Base-by-base conservation (phyloP, 2,797 vertebrate genomes). In the Centropyge bicolor region DNA sequence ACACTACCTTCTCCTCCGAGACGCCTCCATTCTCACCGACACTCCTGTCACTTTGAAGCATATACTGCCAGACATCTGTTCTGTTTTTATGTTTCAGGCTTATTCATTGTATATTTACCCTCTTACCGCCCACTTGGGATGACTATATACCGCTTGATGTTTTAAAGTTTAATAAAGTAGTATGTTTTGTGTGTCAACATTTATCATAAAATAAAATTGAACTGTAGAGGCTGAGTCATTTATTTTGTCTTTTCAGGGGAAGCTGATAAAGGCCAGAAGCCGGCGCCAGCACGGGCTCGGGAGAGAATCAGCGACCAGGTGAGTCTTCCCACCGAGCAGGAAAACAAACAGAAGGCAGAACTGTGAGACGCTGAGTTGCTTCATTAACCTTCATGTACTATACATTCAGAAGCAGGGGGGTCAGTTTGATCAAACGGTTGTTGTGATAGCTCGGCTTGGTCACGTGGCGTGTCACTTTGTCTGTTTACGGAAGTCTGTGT, bases 351-450 rank as follows among this genome's bases (percentile, higher is more conserved):
- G 84, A 89, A 80, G 89, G 88, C 61, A 48, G 70, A 87, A 80
- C 91, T 67, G 77, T 45, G 82, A 89, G 86, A 85, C 16, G 31
- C 78, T 79, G 67, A 62, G 61, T 55, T 88, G 88, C 88, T 88
- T 88, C 93, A 93, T 87, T 94, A 88, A 90, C 74, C 91, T 87
- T 89, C 83, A 80, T 91, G 86, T 71, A 91, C 70, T 56, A 75
- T 87, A 85, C 38, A 66, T 85, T 83, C 87, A 88, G 68, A 91
- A 56, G 60, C 13, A 81, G 41, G 20, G 5, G 69, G 81, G 84
- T 78, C 43, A 61, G 81, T 51, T 84, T 80, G 76, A 71, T 87
- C 71, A 76, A 80, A 82, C 59, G 27, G 54, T 31, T 8, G 3
- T 84, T 64, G 27, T 36, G 74, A 83, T 78, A 36, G 45, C 27